Conservation (phyloP, 2,888 invertebrate species). For the Nymphalis c-album region DNA sequence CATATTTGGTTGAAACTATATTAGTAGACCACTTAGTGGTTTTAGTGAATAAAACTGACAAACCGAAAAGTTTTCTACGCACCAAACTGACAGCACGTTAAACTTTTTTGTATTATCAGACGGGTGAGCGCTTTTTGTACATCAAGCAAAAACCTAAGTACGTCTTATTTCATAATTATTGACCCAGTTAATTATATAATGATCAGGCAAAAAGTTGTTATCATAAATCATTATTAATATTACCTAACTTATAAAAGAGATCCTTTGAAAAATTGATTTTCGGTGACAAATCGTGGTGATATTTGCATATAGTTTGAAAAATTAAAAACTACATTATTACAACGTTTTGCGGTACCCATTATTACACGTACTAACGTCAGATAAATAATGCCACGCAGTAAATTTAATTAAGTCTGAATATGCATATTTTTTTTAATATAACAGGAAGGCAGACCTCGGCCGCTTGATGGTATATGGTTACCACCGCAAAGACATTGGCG, state of each 20-base stretch:
- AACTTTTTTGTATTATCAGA: conserved; percentile 22
- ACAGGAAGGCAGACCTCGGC: too few relatives aligned
- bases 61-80: conserved; percentile 9
- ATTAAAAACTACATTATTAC: too few relatives aligned
- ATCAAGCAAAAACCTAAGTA: conserved; percentile 16
- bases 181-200: conserved; percentile 17
- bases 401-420: too few relatives aligned
- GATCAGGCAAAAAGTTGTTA: conserved; percentile 6
- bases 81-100: conserved; percentile 12
- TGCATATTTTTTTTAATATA: too few relatives aligned
- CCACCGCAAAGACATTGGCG: too few relatives aligned
- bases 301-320: too few relatives aligned
- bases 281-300: too few relatives aligned
- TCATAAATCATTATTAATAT: neutral
- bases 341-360: too few relatives aligned
- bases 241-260: neutral
- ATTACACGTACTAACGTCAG: too few relatives aligned
- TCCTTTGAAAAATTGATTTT: neutral
- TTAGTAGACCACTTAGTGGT: conserved; percentile 12
- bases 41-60: conserved; percentile 9
- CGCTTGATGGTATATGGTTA: too few relatives aligned
- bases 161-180: conserved; percentile 8
- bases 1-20: conserved; percentile 27
- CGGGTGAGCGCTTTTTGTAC: conserved; percentile 5
- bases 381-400: too few relatives aligned